These are phyloP conservation scores for Pachycephala philippinensis DNA, from an alignment of 2,113 vertebrate species.

Conservation along the genomic window DNA sequence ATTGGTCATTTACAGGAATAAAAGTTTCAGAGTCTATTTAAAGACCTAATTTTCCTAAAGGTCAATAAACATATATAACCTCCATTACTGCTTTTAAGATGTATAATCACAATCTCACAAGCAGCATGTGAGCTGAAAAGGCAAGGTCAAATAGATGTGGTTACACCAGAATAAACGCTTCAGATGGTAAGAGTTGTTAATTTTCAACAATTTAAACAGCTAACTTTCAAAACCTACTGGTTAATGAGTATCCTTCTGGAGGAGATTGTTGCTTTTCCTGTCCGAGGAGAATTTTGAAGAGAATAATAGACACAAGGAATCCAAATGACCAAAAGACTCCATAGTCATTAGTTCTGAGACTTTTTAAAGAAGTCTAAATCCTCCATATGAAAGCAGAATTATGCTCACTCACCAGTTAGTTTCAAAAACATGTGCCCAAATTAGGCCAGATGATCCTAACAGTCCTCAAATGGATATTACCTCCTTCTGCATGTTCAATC, in stretches of 20 bases:
- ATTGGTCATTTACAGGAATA: background rate
- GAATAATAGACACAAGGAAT: background rate
- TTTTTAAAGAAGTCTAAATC: background rate
- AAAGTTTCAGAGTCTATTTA: background rate
- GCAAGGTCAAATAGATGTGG: background rate
- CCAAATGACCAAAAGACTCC: background rate
- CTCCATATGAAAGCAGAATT: background rate
- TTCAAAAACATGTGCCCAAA: background rate
- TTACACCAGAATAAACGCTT: background rate
- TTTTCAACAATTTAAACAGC: conserved; percentile 22
- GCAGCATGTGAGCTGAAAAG: background rate
- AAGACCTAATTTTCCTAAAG: background rate
- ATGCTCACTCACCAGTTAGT: background rate
- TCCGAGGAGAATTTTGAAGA: background rate
- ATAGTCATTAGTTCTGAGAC: accelerated
- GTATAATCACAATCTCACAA: background rate
- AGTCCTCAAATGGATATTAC: background rate
- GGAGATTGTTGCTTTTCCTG: background rate
- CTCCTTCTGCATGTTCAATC: background rate
- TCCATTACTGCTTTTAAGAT: background rate
- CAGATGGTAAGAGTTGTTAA: background rate
- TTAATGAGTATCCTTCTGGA: background rate
- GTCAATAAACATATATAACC: background rate
- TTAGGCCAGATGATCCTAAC: background rate
- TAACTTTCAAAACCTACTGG: conserved; percentile 8